Conservation (phyloP, 2,888 invertebrate genomes). For the Agonopterix subpropinquella region DNA sequence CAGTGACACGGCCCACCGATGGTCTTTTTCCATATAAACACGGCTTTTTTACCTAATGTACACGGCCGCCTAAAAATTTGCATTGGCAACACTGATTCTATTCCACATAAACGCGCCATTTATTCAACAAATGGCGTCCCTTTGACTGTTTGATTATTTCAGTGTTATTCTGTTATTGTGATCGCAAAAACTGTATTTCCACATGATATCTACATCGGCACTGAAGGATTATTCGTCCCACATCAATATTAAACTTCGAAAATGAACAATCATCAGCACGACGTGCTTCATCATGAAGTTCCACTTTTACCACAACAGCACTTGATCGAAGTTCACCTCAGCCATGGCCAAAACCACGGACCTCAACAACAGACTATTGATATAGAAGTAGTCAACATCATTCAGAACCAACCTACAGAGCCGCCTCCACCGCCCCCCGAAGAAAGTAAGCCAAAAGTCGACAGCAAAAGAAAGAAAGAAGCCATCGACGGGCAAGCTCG, state of each 20-base stretch:
- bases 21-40: too few relatives aligned
- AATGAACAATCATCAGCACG: constrained; percentile 20
- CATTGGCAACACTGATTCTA: too few relatives aligned
- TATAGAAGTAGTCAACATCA: neutral
- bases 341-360: constrained; percentile 16
- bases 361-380: constrained; percentile 17
- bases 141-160: too few relatives aligned
- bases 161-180: too few relatives aligned
- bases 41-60: too few relatives aligned
- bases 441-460: constrained; percentile 39
- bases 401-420: constrained; percentile 14
- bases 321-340: neutral
- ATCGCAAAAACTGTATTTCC: too few relatives aligned
- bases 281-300: constrained; percentile 8
- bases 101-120: too few relatives aligned
- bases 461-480: constrained; percentile 63
- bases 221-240: too few relatives aligned
- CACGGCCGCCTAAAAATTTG: too few relatives aligned
- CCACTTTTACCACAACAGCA: constrained; percentile 5
- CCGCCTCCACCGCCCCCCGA: constrained; percentile 20
- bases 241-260: constrained; percentile 6
- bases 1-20: too few relatives aligned
- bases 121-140: too few relatives aligned
- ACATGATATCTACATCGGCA: too few relatives aligned
- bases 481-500: constrained; percentile 66